Evolutionary conservation across 2,113 vertebrate species (phyloP).

Genomic region (Psittacula cyanocephala): DNA sequence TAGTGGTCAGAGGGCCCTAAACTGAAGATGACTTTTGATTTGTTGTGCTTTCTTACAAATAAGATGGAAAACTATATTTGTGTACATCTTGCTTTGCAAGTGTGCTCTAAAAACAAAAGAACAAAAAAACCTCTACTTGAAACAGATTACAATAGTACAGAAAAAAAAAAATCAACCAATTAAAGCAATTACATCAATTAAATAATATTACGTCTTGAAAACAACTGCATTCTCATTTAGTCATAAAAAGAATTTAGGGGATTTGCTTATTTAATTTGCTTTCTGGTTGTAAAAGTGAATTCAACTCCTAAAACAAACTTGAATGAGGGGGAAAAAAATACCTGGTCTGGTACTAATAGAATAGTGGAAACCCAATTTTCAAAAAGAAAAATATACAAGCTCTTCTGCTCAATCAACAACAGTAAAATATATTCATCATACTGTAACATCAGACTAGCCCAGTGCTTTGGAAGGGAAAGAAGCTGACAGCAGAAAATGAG

Average conservation of each 20-base stretch:
- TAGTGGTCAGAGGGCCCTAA: background rate
- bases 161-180: background rate
- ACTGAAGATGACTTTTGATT: background rate
- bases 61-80: background rate
- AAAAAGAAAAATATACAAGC: background rate
- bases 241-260: background rate
- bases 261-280: background rate
- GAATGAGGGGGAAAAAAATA: background rate
- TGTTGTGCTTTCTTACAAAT: background rate
- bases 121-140: background rate
- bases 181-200: background rate
- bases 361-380: background rate
- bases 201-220: background rate
- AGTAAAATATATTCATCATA: background rate
- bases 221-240: background rate
- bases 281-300: background rate
- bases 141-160: background rate
- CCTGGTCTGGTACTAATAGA: background rate
- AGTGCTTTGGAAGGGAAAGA: background rate
- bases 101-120: background rate
- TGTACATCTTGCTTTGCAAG: background rate
- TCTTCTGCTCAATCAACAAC: background rate
- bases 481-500: background rate
- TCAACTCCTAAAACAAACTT: background rate
- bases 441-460: background rate